Percentiles rank a stretch among this genome's conserved stretches.
These are phyloP conservation scores for Drosophila diplacantha DNA, from an alignment of 2,888 invertebrate species.

Conservation along the genomic window DNA sequence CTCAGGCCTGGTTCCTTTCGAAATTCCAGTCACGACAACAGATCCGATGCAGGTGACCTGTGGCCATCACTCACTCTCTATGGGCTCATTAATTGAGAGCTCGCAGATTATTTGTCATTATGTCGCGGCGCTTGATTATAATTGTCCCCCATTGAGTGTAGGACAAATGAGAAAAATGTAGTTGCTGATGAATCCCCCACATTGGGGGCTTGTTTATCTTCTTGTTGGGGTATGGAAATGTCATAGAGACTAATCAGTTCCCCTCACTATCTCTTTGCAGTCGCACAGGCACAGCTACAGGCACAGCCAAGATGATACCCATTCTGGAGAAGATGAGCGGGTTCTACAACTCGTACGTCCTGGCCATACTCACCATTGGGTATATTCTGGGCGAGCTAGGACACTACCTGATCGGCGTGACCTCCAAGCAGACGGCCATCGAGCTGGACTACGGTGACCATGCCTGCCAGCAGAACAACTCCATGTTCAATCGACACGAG, in stretches of 20 bases:
- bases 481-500: conserved; percentile 79
- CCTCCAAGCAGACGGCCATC: conserved; percentile 90
- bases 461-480: conserved; percentile 87
- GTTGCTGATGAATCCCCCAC: neutral
- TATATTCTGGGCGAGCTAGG: conserved; percentile 92
- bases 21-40: conserved; percentile 53
- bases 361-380: conserved; percentile 88
- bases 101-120: conserved; percentile 41
- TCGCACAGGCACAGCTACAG: neutral
- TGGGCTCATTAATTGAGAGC: conserved; percentile 40
- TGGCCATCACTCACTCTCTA: conserved; percentile 6
- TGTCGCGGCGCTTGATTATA: conserved; percentile 42
- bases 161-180: conserved; percentile 18
- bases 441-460: conserved; percentile 92
- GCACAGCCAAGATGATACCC: conserved; percentile 66
- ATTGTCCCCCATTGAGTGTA: conserved; percentile 14
- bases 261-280: conserved; percentile 1
- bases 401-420: conserved; percentile 92
- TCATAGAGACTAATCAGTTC: conserved; percentile 6
- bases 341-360: conserved; percentile 87
- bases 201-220: conserved; percentile 6
- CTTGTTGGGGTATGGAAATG: conserved; percentile 12
- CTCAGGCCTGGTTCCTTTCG: conserved; percentile 25
- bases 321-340: conserved; percentile 80
- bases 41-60: conserved; percentile 20